These are phyloP conservation scores for Pseudochromis fuscus DNA, from an alignment of 2,797 vertebrate genomes.

Conservation along the genomic window DNA sequence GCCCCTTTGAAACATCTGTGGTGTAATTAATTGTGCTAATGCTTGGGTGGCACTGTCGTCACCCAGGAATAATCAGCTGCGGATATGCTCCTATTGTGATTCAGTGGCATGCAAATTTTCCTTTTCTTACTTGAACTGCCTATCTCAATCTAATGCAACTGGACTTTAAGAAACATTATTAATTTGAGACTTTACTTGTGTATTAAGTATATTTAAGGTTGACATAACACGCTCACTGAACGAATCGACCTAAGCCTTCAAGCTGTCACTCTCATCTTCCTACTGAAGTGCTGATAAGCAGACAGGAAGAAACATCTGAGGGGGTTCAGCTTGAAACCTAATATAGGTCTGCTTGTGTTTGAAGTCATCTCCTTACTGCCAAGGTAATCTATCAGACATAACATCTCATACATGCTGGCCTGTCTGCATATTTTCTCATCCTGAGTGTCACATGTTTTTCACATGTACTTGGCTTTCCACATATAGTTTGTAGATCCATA, in stretches of 20 bases:
- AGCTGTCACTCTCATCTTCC: constrained; percentile 23
- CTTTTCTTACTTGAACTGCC: constrained; percentile 46
- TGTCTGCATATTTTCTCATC: constrained; percentile 50
- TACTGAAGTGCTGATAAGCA: constrained; percentile 34
- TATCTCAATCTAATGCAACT: constrained; percentile 45
- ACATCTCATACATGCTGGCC: constrained; percentile 48
- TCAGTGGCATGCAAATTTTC: constrained; percentile 43
- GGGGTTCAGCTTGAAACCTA: constrained; percentile 32
- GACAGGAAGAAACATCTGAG: constrained; percentile 21
- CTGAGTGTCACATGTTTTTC: constrained; percentile 69
- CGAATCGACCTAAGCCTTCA: constrained; percentile 12
- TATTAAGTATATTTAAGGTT: constrained; percentile 20
- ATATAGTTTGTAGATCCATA: constrained; percentile 71
- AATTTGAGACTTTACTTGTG: constrained; percentile 29
- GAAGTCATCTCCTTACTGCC: constrained; percentile 45
- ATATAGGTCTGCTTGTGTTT: constrained; percentile 53
- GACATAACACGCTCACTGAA: constrained; percentile 20
- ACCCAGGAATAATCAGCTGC: constrained; percentile 78
- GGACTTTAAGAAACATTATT: constrained; percentile 34
- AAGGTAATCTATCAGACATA: constrained; percentile 50
- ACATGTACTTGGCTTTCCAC: constrained; percentile 67
- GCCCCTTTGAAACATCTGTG: constrained; percentile 85
- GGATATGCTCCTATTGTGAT: constrained; percentile 73
- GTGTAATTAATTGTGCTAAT: constrained; percentile 82
- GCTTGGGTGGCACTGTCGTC: constrained; percentile 83